A percentile compares a stretch with the other conserved stretches of the same genome.
These are phyloP conservation scores for Intellagama lesueurii DNA, from an alignment of 2,797 vertebrate species.

Conservation along the genomic window DNA sequence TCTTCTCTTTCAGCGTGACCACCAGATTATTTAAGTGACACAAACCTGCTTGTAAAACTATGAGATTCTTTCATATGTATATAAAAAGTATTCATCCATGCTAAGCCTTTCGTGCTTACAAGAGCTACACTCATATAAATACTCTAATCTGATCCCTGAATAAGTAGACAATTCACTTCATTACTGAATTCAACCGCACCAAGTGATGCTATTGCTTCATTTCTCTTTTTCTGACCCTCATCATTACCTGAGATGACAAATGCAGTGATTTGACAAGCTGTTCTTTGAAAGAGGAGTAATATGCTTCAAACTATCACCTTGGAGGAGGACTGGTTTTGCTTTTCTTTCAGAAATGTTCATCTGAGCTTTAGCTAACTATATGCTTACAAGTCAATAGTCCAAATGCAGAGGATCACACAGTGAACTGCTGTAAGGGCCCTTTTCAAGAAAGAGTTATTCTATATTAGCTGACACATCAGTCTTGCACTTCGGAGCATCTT, in stretches of 20 bases:
- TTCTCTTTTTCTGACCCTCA: neutral
- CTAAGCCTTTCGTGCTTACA: neutral
- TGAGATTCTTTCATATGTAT: neutral
- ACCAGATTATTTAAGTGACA: neutral
- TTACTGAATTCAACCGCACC: neutral
- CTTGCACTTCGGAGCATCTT: no score
- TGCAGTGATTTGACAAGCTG: neutral
- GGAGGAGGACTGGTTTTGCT: no score
- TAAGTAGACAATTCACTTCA: neutral
- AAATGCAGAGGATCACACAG: no score
- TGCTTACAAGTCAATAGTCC: no score
- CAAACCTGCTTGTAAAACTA: neutral
- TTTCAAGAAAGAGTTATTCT: no score
- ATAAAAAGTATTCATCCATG: neutral
- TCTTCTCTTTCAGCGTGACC: neutral
- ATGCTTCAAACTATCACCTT: no score
- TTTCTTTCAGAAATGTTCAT: no score
- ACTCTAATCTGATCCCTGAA: neutral
- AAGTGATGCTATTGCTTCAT: neutral
- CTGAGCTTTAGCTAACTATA: no score
- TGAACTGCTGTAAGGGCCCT: no score
- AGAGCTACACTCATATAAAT: neutral
- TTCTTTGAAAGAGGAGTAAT: neutral
- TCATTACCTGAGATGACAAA: neutral
- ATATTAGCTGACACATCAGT: no score